Conservation (phyloP, 2,113 vertebrate species). For the Brienomyrus brachyistius region DNA sequence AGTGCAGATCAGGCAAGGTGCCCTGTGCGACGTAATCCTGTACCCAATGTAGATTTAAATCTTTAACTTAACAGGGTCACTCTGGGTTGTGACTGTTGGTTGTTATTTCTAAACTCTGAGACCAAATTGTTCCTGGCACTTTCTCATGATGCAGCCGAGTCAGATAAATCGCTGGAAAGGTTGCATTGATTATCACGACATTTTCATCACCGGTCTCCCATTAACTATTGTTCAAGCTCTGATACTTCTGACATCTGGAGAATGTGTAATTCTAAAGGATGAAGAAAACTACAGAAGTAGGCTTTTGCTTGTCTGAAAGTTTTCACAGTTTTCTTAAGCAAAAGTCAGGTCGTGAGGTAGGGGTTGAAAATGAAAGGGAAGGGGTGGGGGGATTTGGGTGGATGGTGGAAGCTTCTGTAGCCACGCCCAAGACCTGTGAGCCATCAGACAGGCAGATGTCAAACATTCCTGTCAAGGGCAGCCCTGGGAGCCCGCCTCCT, state of each 20-base stretch:
- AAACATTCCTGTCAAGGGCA: neutral
- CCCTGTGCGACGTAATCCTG: neutral
- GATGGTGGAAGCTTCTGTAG: neutral
- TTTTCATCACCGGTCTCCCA: neutral
- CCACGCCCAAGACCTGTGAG: neutral
- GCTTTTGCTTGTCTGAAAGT: neutral
- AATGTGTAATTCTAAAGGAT: neutral
- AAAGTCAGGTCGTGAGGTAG: neutral
- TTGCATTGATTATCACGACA: neutral
- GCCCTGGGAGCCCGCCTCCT: slow-evolving; percentile 25
- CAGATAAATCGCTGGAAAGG: neutral
- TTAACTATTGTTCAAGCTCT: neutral
- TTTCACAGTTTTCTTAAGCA: neutral
- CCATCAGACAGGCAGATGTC: neutral
- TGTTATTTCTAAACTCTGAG: neutral
- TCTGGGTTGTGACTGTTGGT: neutral
- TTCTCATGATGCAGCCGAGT: too few relatives aligned
- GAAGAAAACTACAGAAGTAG: neutral
- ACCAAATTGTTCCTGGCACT: neutral
- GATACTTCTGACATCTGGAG: neutral
- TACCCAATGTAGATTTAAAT: neutral
- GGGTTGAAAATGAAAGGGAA: slow-evolving; percentile 19
- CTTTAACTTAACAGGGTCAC: neutral
- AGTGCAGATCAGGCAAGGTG: neutral
- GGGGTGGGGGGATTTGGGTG: neutral